Base-by-base conservation (phyloP, 2,113 vertebrate genomes). In the Tupaia chinensis region DNA sequence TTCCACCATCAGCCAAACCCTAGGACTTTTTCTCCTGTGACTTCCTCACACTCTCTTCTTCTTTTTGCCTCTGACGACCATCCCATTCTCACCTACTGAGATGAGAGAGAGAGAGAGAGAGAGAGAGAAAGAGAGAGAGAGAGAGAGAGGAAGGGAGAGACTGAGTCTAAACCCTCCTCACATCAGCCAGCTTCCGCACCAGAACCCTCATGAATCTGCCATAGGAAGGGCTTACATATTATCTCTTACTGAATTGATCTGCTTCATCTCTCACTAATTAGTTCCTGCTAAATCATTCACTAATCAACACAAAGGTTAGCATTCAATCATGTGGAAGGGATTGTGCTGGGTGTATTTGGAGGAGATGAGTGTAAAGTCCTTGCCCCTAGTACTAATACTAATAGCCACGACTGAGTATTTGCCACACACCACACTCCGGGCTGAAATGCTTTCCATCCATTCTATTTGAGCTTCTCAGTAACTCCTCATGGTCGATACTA, bases 201-300 rank as follows among this genome's bases (percentile, higher is more conserved):
- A 68, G 32, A 89, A 58, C 58, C 14, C 20, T 23, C 13, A 11
- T 25, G 15, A 83, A 29, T 60, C 29, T 69, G 27, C 29, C 22
- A 84, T 29, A 58, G 2, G 44, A 56, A 54, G 56, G 54, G 19
- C 56, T 66, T 93, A 53, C 27, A 69, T 6, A n/a, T 84, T 90
- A 23, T 63, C 63, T 94, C 79, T 34, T 70, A 85, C 25, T 44
- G n/a, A 73, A 78, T 82, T 20, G 34, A 74, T 27, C n/a, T 82
- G n/a, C 23, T 54, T 60, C 44, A 10, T 69, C 23, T 88, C 54
- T 86, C 25, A 70, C 70, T 85, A 17, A 73, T 73, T 65, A 63
- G 32, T 70, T 85, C 22, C n/a, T 91, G 65, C 53, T 88, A 92
- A 95, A 54, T 74, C 73, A 86, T 70, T 87, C 65, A 79, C 17